A percentile compares a stretch with the other conserved stretches of the same genome.
Conservation (phyloP, 2,113 vertebrate genomes). For the Sceloporus undulatus region DNA sequence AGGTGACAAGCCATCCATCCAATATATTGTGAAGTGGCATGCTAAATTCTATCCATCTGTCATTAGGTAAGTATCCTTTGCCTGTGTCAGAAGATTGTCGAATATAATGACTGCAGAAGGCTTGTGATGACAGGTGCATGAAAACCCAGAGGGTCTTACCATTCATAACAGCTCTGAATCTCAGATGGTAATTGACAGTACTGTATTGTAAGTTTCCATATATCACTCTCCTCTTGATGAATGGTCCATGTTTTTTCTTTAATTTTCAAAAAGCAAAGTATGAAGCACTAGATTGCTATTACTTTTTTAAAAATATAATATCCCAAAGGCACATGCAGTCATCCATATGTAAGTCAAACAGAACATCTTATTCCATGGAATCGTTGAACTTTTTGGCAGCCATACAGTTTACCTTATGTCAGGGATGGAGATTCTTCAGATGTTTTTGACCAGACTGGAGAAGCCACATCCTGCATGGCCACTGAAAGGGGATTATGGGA, state of each 20-base stretch:
- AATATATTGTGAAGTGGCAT: slow-evolving; percentile 60
- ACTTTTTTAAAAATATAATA: background rate
- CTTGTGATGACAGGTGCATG: slow-evolving; percentile 69
- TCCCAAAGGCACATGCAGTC: background rate
- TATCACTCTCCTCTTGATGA: slow-evolving; percentile 41
- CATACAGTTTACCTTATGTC: background rate
- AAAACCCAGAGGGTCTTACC: slow-evolving; percentile 65
- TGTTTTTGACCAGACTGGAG: background rate
- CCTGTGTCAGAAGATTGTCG: slow-evolving; percentile 65
- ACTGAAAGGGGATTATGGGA: background rate
- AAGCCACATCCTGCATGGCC: background rate
- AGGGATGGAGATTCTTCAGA: background rate
- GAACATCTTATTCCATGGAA: background rate
- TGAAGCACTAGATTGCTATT: slow-evolving; percentile 36
- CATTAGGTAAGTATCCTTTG: slow-evolving; percentile 70
- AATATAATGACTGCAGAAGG: slow-evolving; percentile 67
- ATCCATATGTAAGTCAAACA: background rate
- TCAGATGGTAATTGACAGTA: slow-evolving; percentile 64
- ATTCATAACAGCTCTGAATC: slow-evolving; percentile 68
- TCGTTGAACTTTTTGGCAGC: background rate
- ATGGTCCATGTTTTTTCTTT: slow-evolving; percentile 43
- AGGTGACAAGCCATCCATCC: slow-evolving; percentile 64
- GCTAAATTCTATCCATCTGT: slow-evolving; percentile 78
- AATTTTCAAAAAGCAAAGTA: slow-evolving; percentile 28
- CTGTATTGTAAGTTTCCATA: slow-evolving; percentile 63